Conservation (phyloP, 2,113 vertebrate species). For the Crotalus helleri region DNA sequence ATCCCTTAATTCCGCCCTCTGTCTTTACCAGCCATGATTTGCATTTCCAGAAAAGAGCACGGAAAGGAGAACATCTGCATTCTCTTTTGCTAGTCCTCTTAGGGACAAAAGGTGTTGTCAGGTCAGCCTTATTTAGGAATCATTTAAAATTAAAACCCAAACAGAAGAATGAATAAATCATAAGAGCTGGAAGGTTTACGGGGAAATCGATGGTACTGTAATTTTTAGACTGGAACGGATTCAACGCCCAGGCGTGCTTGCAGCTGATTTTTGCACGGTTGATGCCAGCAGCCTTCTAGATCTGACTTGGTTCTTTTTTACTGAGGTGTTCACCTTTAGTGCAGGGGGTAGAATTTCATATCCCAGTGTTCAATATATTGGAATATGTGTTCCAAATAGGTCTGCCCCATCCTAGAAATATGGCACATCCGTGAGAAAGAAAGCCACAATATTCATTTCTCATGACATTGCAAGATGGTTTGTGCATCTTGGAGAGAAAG, state of each 20-base stretch:
- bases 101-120: slow-evolving; percentile 70
- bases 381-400: not conserved
- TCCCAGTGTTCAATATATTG: not conserved
- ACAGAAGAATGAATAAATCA: slow-evolving; percentile 78
- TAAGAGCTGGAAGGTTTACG: slow-evolving; percentile 72
- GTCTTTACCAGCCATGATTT: not conserved
- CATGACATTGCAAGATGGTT: too few relatives aligned
- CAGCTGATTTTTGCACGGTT: not conserved
- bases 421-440: too few relatives aligned
- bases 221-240: slow-evolving; percentile 63
- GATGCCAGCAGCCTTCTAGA: not conserved
- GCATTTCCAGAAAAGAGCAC: not conserved
- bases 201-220: slow-evolving; percentile 75
- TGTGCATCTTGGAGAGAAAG: too few relatives aligned
- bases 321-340: too few relatives aligned
- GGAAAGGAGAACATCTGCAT: not conserved
- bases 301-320: not conserved
- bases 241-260: slow-evolving; percentile 47
- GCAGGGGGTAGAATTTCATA: not conserved
- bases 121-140: slow-evolving; percentile 67
- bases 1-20: not conserved
- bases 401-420: not conserved
- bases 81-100: slow-evolving; percentile 58
- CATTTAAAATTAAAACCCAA: slow-evolving; percentile 74
- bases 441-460: too few relatives aligned